Evolutionary conservation across 64 coral and sea anemone species (phyloP).

Genomic region (Montipora sp.): DNA sequence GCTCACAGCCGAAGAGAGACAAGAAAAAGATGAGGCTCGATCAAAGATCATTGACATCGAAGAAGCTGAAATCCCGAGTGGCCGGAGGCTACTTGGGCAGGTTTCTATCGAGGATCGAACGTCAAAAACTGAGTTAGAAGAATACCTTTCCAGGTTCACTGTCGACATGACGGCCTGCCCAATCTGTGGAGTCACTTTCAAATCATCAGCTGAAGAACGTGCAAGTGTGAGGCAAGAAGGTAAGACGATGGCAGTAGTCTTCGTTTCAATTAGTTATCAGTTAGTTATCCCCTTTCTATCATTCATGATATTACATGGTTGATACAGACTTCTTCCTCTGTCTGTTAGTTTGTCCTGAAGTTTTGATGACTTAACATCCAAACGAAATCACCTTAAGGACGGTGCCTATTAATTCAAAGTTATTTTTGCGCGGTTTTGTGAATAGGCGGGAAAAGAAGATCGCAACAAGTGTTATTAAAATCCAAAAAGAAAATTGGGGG

Average conservation of each 20-base stretch:
- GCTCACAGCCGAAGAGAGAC: background rate
- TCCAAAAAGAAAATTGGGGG: no score
- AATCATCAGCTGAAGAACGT: background rate
- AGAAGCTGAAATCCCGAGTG: background rate
- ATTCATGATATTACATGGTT: no score
- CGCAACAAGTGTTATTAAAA: no score
- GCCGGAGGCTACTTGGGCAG: background rate
- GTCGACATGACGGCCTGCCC: constrained; percentile 53
- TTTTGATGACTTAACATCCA: no score
- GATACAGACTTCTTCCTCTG: no score
- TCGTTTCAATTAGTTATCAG: background rate
- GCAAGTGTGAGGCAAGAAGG: background rate
- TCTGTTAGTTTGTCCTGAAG: no score
- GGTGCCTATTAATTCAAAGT: no score
- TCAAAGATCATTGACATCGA: constrained; percentile 34
- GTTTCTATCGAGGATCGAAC: background rate
- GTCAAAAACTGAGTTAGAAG: background rate
- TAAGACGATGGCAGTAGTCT: background rate
- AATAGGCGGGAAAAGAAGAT: no score
- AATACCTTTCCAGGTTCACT: constrained; percentile 39
- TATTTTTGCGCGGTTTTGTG: no score
- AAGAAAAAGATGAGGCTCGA: background rate
- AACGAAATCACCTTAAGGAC: no score
- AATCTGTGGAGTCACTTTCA: constrained; percentile 50
- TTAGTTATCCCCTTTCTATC: no score